Percentiles rank a stretch among this genome's conserved stretches.
Evolutionary conservation across 2,113 vertebrate genomes (phyloP).

Genomic region (Chloroceryle aenea): DNA sequence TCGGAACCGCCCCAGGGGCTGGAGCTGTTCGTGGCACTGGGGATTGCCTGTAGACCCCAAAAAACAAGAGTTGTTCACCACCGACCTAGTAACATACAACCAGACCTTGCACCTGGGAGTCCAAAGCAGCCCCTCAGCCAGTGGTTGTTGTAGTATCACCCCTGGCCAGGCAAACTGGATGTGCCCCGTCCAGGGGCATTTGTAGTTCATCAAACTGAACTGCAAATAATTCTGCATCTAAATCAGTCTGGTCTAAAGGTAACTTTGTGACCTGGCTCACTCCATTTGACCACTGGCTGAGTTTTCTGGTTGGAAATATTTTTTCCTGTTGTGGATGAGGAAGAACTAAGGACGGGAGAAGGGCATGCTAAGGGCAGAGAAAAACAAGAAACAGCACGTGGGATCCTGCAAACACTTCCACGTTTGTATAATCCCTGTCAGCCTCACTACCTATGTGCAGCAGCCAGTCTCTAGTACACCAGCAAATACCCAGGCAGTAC

Average conservation of each 20-base stretch:
- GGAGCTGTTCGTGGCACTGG: neutral
- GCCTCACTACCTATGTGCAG: neutral
- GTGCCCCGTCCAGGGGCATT: fast-evolving
- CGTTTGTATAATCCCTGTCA: neutral
- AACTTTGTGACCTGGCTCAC: neutral
- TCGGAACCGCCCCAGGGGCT: neutral
- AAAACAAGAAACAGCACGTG: neutral
- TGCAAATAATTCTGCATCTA: neutral
- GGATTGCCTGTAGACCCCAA: neutral
- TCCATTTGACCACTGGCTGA: neutral
- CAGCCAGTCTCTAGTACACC: neutral
- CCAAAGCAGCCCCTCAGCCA: neutral
- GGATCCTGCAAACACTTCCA: neutral
- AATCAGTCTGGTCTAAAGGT: neutral
- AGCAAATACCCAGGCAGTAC: neutral
- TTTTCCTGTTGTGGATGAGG: constrained; percentile 32
- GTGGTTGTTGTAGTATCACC: neutral
- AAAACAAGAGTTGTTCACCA: neutral
- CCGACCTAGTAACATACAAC: neutral
- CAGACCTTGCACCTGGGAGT: neutral
- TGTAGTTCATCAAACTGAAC: neutral
- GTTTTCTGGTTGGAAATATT: neutral
- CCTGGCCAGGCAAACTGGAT: neutral
- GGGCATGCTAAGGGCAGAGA: neutral
- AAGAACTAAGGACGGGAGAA: neutral